Percentiles rank a stretch among this genome's conserved stretches.
Conservation (phyloP, 2,888 invertebrate genomes). For the Trichogramma dendrolimi region DNA sequence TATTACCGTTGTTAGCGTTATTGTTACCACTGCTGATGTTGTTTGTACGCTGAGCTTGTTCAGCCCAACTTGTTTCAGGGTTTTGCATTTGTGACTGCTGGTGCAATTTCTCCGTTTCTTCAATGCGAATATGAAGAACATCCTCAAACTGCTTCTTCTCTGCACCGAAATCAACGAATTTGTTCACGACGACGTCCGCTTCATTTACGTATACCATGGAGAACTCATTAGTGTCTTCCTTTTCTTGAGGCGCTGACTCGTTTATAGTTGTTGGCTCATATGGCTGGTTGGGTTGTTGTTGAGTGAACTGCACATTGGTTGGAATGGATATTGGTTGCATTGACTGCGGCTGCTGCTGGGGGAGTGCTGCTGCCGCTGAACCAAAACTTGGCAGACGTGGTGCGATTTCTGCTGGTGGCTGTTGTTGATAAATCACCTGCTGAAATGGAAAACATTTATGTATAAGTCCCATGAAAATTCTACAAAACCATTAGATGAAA, state of each 20-base stretch:
- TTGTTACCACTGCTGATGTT: no score
- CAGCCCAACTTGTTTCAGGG: slow-evolving; percentile 45
- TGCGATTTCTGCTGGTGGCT: slow-evolving; percentile 49
- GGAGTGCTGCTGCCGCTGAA: slow-evolving; percentile 49
- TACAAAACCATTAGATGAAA: background rate
- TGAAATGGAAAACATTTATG: slow-evolving; percentile 21
- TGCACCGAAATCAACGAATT: no score
- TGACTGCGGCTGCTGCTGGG: slow-evolving; percentile 57
- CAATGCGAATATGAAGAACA: no score
- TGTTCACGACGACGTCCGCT: no score
- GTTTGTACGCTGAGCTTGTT: slow-evolving; percentile 29
- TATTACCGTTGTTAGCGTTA: no score
- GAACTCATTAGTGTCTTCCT: slow-evolving; percentile 20
- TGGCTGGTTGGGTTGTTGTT: slow-evolving; percentile 40
- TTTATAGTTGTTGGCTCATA: slow-evolving; percentile 20
- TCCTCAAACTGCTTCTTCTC: no score
- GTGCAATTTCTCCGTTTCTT: slow-evolving; percentile 32
- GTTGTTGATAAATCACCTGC: slow-evolving; percentile 50
- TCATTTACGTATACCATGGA: slow-evolving; percentile 7
- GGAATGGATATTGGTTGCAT: slow-evolving; percentile 56
- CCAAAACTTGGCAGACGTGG: slow-evolving; percentile 55
- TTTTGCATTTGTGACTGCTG: slow-evolving; percentile 37
- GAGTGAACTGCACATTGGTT: slow-evolving; percentile 45
- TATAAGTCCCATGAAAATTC: background rate
- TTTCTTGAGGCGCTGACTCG: slow-evolving; percentile 15